These are phyloP conservation scores for Drosophila leontia DNA, from an alignment of 1,140 invertebrate species.

Conservation along the genomic window DNA sequence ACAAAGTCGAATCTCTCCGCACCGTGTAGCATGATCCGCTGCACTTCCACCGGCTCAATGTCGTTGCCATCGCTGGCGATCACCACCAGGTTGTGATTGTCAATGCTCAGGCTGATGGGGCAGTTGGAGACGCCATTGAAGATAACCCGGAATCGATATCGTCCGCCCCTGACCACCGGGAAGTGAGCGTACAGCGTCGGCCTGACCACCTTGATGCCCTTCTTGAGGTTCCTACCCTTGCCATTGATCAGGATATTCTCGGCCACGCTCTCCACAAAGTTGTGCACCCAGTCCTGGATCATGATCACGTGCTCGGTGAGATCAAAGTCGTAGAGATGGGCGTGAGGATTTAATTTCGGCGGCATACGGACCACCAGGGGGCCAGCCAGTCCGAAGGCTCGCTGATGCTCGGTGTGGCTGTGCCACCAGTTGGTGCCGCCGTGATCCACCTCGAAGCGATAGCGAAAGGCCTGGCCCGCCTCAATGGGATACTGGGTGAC, in stretches of 20 bases:
- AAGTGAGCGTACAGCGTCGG: slow-evolving; percentile 73
- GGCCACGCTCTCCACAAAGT: slow-evolving; percentile 82
- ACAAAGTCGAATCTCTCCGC: slow-evolving; percentile 92
- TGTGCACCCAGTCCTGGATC: slow-evolving; percentile 83
- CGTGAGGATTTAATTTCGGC: slow-evolving; percentile 64
- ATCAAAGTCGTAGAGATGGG: slow-evolving; percentile 82
- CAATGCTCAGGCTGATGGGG: slow-evolving; percentile 89
- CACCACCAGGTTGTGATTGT: slow-evolving; percentile 89
- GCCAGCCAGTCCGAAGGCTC: slow-evolving; percentile 85
- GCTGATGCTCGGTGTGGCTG: slow-evolving; percentile 85
- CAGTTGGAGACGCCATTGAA: slow-evolving; percentile 89
- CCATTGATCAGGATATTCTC: slow-evolving; percentile 86
- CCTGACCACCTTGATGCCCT: slow-evolving; percentile 35
- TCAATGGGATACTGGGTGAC: slow-evolving; percentile 89
- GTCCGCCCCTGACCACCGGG: slow-evolving; percentile 78
- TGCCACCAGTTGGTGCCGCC: slow-evolving; percentile 84
- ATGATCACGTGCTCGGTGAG: slow-evolving; percentile 80
- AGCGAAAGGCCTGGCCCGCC: slow-evolving; percentile 86
- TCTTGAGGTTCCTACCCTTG: slow-evolving; percentile 81
- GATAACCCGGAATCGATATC: slow-evolving; percentile 87
- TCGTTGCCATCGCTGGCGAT: slow-evolving; percentile 92
- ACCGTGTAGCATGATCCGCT: slow-evolving; percentile 88
- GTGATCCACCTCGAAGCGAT: slow-evolving; percentile 86
- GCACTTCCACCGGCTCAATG: slow-evolving; percentile 87
- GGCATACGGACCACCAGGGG: slow-evolving; percentile 84